phyloP scores from a whole-genome alignment of 2,113 vertebrate species.

The Canis aureus region DNA sequence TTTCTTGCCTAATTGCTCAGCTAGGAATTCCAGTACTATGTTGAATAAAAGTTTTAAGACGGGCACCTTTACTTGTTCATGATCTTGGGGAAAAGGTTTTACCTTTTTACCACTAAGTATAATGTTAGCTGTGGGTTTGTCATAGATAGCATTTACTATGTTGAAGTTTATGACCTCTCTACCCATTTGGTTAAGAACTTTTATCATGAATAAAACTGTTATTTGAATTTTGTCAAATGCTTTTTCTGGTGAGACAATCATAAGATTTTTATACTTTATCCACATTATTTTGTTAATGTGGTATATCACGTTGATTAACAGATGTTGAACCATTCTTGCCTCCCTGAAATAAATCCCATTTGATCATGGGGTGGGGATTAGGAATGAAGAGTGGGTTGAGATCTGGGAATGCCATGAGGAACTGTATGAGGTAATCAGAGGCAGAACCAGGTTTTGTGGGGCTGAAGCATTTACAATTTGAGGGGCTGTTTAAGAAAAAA shows the following conservation, averaged over 20 bases:
- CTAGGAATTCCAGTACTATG: background rate
- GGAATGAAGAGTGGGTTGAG: background rate
- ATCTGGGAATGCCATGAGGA: background rate
- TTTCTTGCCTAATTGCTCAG: background rate
- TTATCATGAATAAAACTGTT: background rate
- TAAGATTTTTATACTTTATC: background rate
- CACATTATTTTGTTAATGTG: background rate
- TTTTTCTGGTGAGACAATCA: background rate
- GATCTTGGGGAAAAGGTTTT: background rate
- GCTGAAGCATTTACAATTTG: background rate
- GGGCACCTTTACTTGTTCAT: background rate
- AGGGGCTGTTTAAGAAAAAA: background rate
- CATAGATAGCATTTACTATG: background rate
- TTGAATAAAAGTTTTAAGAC: background rate
- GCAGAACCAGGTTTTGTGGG: background rate
- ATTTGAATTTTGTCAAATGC: background rate
- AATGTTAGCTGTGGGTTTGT: background rate
- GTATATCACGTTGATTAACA: background rate
- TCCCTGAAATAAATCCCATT: background rate
- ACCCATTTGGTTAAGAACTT: background rate
- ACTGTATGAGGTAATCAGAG: background rate
- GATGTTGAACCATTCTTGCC: background rate
- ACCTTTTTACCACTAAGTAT: background rate
- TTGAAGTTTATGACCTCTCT: background rate
- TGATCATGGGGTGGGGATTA: background rate